A percentile compares a stretch with the other conserved stretches of the same genome.
Conservation (phyloP, 2,888 invertebrate genomes). For the Spisula solida region DNA sequence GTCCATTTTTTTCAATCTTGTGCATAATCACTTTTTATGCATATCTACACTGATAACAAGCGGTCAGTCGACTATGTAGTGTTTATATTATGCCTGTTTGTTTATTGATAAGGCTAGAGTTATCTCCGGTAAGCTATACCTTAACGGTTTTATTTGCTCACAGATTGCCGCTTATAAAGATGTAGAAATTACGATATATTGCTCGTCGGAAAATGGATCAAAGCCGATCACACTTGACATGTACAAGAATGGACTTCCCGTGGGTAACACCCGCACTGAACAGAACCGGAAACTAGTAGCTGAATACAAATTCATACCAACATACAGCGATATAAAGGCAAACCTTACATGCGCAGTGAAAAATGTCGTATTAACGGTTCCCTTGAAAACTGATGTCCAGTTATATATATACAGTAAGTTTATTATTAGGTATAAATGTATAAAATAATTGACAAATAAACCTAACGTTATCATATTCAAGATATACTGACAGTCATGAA, state of each 20-base stretch:
- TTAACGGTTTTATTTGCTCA: not conserved
- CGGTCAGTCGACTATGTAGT: too few relatives aligned
- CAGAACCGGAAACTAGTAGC: not conserved
- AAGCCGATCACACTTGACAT: not conserved
- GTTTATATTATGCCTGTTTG: too few relatives aligned
- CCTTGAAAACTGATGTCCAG: not conserved
- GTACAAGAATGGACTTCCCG: not conserved
- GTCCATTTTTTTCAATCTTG: too few relatives aligned
- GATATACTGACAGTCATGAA: too few relatives aligned
- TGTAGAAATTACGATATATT: not conserved
- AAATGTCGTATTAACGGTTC: not conserved
- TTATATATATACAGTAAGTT: not conserved
- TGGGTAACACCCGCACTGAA: not conserved
- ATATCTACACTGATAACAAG: too few relatives aligned
- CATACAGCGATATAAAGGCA: not conserved
- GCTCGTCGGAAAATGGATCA: not conserved
- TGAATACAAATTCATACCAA: not conserved
- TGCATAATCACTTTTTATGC: too few relatives aligned
- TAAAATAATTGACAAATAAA: not conserved
- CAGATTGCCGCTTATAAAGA: not conserved
- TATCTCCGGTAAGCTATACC: too few relatives aligned
- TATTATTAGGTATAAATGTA: not conserved
- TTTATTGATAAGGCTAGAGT: too few relatives aligned
- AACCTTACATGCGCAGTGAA: constrained; percentile 1
- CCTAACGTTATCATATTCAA: too few relatives aligned